A percentile compares a stretch with the other conserved stretches of the same genome.
These are phyloP conservation scores for Pseudococcus longispinus DNA, from an alignment of 2,888 invertebrate species.

Conservation along the genomic window DNA sequence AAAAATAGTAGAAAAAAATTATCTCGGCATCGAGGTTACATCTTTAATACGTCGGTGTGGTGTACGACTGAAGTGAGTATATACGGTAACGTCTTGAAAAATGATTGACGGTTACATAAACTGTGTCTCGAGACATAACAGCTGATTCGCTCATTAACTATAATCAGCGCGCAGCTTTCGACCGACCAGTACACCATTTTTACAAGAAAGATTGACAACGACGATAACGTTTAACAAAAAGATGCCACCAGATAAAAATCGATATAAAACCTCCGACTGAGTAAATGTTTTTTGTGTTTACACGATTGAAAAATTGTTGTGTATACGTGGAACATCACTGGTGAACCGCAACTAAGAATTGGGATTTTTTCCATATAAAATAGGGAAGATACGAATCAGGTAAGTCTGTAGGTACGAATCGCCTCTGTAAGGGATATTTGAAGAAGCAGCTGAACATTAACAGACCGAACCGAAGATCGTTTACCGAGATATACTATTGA, in stretches of 20 bases:
- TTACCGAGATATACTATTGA: constrained; percentile 32
- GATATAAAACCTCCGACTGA: constrained; percentile 41
- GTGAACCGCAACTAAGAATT: constrained; percentile 44
- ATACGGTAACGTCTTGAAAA: constrained; percentile 24
- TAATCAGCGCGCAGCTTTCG: constrained; percentile 39
- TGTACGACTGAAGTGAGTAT: neutral
- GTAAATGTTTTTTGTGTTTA: constrained; percentile 51
- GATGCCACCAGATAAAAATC: constrained; percentile 46
- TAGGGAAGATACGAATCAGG: constrained; percentile 48
- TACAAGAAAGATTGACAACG: constrained; percentile 26
- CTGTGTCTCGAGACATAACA: constrained; percentile 36
- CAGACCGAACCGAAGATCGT: constrained; percentile 28
- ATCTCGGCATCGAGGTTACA: neutral
- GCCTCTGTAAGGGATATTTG: constrained; percentile 37
- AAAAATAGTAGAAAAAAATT: neutral
- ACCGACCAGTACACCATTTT: constrained; percentile 13
- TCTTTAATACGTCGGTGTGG: neutral
- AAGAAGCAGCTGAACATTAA: constrained; percentile 48
- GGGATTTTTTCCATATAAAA: constrained; percentile 40
- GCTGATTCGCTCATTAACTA: constrained; percentile 39
- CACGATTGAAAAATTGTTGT: constrained; percentile 55
- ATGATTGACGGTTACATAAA: constrained; percentile 43
- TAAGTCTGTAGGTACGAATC: neutral
- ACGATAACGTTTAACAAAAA: constrained; percentile 41
- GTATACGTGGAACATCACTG: constrained; percentile 8